A percentile compares a stretch with the other conserved stretches of the same genome.
phyloP scores from a whole-genome alignment of 2,797 vertebrate genomes.

The Anniella stebbinsi region DNA sequence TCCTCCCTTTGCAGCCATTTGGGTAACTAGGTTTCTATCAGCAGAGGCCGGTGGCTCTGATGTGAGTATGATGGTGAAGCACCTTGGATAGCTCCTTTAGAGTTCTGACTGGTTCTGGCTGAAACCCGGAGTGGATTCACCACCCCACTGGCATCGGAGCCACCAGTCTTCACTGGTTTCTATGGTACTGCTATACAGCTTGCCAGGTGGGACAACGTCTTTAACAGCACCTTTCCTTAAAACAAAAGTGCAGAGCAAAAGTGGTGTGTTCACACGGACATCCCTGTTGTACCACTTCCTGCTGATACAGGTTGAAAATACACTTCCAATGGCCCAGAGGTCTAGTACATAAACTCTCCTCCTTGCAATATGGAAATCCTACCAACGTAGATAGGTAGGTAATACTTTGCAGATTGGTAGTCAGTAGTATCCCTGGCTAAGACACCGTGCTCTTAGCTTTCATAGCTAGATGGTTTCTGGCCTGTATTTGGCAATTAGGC shows the following conservation, averaged over 20 bases:
- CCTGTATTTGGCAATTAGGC: constrained; percentile 42
- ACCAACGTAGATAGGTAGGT: fast-evolving
- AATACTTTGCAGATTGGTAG: fast-evolving
- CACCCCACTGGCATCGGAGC: no score
- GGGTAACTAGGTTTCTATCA: background rate
- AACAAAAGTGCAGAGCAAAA: background rate
- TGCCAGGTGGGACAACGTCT: no score
- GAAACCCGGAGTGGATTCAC: no score
- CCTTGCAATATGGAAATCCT: fast-evolving
- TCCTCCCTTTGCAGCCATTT: no score
- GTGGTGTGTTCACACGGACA: fast-evolving
- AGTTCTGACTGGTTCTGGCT: background rate
- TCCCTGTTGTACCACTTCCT: background rate
- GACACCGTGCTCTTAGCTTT: constrained; percentile 57
- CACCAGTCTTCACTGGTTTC: background rate
- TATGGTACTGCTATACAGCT: background rate
- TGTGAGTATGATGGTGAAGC: no score
- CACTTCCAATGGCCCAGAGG: background rate
- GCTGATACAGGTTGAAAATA: background rate
- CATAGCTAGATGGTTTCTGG: background rate
- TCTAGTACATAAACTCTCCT: background rate
- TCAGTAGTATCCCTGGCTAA: constrained; percentile 10
- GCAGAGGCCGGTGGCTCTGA: no score
- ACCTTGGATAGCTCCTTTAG: no score
- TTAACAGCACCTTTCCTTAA: background rate